Evolutionary conservation across 2,888 invertebrate species (phyloP), one percentile per base, ranked within the genome.

Genomic region (Mylabris sibirica): DNA sequence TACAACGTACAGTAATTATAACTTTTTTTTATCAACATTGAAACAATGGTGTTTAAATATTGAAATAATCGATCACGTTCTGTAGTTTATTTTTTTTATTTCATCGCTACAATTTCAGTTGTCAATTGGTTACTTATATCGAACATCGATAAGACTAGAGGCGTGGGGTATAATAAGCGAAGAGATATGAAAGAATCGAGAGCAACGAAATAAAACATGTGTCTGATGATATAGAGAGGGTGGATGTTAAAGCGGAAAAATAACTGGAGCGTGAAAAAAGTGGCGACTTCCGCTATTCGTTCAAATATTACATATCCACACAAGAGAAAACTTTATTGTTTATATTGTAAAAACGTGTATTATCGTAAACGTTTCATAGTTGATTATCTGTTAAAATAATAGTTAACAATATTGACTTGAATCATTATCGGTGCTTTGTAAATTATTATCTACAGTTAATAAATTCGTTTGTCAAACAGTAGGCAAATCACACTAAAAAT

Each of bases 161-260:
- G 74, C 71, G 72, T 30, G 5, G 30, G 30, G 75, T 75, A 77
- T 76, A 77, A 77, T 76, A 77, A 78, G 76, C 74, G 75, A 74
- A 75, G 72, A 76, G 74, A 77, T 73, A 75, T 69, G 73, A 69
- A 74, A 72, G 72, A 76, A 72, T 69, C 72, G 75, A 72, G 68
- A 73, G 74, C 74, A 74, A 70, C 72, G 80, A 80, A 79, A 79
- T 81, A 80, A 80, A 81, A 80, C 80, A 80, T 80, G 77, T 80
- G 81, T 79, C 78, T 77, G 79, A 78, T 79, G 80, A 79, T 80
- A 78, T 78, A 78, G 78, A 78, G 76, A 74, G 75, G 76, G 77
- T 75, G 71, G 75, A 69, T 71, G 69, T 71, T 71, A 69, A 69
- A 69, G 64, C 67, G 71, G 71, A 69, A 69, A 69, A 71, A 60